Evolutionary conservation across 2,888 invertebrate species (phyloP).

Genomic region (Ochropleura plecta): DNA sequence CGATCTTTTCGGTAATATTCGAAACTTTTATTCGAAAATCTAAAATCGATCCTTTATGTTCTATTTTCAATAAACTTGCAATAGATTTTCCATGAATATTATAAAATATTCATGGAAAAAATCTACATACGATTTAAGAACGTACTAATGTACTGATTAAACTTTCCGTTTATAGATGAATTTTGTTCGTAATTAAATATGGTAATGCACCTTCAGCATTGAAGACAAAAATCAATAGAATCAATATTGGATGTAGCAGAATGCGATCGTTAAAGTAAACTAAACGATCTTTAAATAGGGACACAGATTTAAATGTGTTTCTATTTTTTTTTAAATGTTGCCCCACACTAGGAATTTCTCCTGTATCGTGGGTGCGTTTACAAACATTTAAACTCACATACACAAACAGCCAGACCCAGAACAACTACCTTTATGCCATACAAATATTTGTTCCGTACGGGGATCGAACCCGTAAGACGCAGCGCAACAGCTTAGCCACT

Average conservation of each 20-base stretch:
- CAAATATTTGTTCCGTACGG: too few species aligned
- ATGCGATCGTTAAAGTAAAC: conserved; percentile 27
- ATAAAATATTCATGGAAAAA: conserved; percentile 9
- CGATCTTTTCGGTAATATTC: conserved; percentile 26
- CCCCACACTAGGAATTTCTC: too few species aligned
- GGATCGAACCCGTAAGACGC: too few species aligned
- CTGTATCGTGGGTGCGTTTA: too few species aligned
- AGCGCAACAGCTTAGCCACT: too few species aligned
- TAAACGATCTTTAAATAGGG: conserved; percentile 10
- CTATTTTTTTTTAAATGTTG: background rate
- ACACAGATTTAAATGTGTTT: background rate
- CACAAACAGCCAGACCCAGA: too few species aligned
- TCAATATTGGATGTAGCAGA: conserved; percentile 19
- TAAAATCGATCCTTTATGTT: conserved; percentile 11
- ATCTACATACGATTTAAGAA: conserved; percentile 33
- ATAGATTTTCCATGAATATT: conserved; percentile 57
- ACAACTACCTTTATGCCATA: too few species aligned
- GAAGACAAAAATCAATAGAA: conserved; percentile 43
- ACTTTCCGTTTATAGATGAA: conserved; percentile 20
- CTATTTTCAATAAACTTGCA: conserved; percentile 32
- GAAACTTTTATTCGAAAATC: conserved; percentile 4
- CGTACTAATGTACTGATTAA: conserved; percentile 51
- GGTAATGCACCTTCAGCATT: conserved; percentile 38
- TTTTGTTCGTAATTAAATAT: conserved; percentile 61
- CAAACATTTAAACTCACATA: too few species aligned